phyloP scores from a whole-genome alignment of 2,113 vertebrate genomes.

The Saguinus midas region DNA sequence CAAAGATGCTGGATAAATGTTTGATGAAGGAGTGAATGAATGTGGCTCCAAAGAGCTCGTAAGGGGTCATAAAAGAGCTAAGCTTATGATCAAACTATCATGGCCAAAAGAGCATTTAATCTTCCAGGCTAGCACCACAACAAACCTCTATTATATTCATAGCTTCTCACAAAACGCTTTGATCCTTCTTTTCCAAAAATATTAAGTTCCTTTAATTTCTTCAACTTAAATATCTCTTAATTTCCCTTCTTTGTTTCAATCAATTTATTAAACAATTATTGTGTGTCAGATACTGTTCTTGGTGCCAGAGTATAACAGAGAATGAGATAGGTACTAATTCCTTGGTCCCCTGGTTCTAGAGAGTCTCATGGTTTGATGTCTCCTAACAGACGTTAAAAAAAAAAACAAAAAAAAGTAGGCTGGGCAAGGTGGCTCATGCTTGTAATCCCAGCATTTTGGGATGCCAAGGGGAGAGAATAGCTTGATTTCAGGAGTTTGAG shows the following conservation, averaged over 20 bases:
- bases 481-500: too few species aligned
- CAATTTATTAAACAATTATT: not conserved
- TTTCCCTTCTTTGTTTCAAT: not conserved
- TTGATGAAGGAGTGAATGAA: not conserved
- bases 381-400: not conserved
- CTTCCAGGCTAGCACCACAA: not conserved
- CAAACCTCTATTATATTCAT: not conserved
- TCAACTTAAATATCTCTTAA: not conserved
- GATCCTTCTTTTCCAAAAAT: not conserved
- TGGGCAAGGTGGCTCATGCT: too few species aligned
- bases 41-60: not conserved
- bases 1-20: not conserved
- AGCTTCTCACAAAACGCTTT: not conserved
- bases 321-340: not conserved
- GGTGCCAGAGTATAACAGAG: not conserved
- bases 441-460: too few species aligned
- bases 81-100: not conserved
- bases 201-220: not conserved
- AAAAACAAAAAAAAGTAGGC: too few species aligned
- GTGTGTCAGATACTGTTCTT: not conserved
- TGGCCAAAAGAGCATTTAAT: not conserved
- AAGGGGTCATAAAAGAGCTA: not conserved
- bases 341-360: not conserved
- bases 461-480: too few species aligned
- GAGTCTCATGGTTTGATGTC: not conserved